Evolutionary conservation across 1,140 invertebrate genomes (phyloP), one percentile per base, ranked within the genome.

Genomic region (Dendroctonus ponderosae): DNA sequence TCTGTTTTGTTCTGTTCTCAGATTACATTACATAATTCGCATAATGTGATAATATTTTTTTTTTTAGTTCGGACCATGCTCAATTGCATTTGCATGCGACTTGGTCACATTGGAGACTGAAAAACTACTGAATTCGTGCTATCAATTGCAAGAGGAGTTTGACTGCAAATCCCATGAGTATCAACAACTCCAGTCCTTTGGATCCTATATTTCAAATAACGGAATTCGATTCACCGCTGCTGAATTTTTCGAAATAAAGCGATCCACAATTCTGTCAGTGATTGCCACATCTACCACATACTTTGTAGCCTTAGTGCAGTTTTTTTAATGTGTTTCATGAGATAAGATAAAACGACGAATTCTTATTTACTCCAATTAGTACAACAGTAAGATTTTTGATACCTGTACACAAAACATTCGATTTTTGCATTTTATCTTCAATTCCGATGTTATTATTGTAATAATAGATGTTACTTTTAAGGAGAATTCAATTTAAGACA

Each of bases 241-340:
- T 26, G 37, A 52, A 15, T 52, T 52, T 52, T 9, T 52, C 5
- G 50, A 52, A 52, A 14, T 52, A 15, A 52, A 52, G 8, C 6
- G 50, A 0, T 52, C 50, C 5, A 52, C 50, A 15, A 15, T 52
- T 5, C 50, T 52, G 14, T 52, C 50, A 6, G 37, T 52, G 9
- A 14, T 52, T 5, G 50, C 50, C n/a, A 9, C 50, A 15, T 12
- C 26, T 9, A 26, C 50, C 5, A 52, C 50, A 12, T 52, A 52
- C 26, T 52, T 52, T 52, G 50, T 52, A 52, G 50, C 50, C 37
- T 52, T 52, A 26, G 50, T 52, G n/a, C 50, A 52, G 26, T 52
- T 52, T 52, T 52, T 52, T 52, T 15, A 37, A 52, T 14, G 43
- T 46, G n/a, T 44, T 44, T 46, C 2, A 46, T 46, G 43, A 26